Percentiles rank a stretch among this genome's conserved stretches.
Conservation (phyloP, 2,113 vertebrate genomes). For the Hemichromis elongatus region DNA sequence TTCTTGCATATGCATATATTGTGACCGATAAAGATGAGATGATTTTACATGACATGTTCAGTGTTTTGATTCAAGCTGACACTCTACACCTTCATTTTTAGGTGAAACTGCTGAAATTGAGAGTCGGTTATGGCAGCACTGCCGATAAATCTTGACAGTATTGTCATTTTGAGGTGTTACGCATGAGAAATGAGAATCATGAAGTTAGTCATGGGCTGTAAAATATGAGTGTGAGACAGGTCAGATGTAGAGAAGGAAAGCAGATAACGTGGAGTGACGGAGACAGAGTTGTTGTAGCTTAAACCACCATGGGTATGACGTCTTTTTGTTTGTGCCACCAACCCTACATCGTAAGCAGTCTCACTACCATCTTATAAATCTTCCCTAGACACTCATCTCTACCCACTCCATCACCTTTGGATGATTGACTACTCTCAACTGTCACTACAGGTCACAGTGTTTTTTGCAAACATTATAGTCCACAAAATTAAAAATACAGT, state of each 20-base stretch:
- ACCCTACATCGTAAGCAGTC: not conserved
- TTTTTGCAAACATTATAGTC: not conserved
- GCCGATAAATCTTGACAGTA: conserved; percentile 20
- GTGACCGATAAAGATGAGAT: not conserved
- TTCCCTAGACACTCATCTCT: not conserved
- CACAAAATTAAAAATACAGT: not conserved
- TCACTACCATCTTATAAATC: not conserved
- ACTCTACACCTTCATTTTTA: not conserved
- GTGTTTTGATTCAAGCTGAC: not conserved
- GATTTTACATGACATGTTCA: not conserved
- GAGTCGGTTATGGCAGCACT: not conserved
- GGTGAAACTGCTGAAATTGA: not conserved
- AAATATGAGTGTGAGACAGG: conserved; percentile 1
- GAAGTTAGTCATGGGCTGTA: conserved; percentile 41
- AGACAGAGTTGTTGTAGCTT: not conserved
- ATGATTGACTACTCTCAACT: not conserved
- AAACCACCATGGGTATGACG: not conserved
- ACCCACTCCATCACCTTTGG: not conserved
- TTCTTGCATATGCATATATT: not conserved
- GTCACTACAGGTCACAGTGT: not conserved
- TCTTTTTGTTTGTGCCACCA: not conserved
- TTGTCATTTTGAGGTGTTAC: conserved; percentile 7
- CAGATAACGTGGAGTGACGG: not conserved
- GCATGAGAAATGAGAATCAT: conserved; percentile 1
- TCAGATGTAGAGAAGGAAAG: not conserved